Conservation (phyloP, 2,888 invertebrate genomes). For the Zhengitettix transpicula region DNA sequence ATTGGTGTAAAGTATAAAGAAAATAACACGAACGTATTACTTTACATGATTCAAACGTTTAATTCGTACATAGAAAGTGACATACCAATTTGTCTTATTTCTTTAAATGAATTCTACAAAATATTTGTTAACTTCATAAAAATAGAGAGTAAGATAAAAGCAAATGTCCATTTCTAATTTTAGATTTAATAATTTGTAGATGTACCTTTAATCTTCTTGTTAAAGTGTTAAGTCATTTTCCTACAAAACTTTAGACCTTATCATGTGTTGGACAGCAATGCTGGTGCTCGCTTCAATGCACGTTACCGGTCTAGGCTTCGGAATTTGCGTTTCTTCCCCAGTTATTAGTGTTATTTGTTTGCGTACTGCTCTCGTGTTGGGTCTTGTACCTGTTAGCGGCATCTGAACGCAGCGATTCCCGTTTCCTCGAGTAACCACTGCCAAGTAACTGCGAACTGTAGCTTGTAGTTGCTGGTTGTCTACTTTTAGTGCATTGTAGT, state of each 20-base stretch:
- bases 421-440: conserved; percentile 24
- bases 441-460: conserved; percentile 42
- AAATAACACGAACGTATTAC: no score
- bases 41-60: no score
- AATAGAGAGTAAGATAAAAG: no score
- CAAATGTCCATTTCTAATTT: no score
- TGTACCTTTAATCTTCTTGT: no score
- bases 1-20: no score
- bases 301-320: conserved; percentile 32
- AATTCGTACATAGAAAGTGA: no score
- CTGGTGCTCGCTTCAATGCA: conserved; percentile 41
- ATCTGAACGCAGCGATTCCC: not conserved
- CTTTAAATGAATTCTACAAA: no score
- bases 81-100: no score
- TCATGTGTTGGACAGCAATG: conserved; percentile 36
- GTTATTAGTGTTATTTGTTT: conserved; percentile 2
- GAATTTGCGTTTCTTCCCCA: conserved; percentile 24
- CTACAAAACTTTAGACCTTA: not conserved
- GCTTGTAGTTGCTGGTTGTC: conserved; percentile 48
- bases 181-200: no score
- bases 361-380: not conserved
- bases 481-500: conserved; percentile 25
- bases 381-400: not conserved
- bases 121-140: no score
- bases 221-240: no score